Conservation (phyloP, 2,113 vertebrate genomes). For the Dissostichus mawsoni region DNA sequence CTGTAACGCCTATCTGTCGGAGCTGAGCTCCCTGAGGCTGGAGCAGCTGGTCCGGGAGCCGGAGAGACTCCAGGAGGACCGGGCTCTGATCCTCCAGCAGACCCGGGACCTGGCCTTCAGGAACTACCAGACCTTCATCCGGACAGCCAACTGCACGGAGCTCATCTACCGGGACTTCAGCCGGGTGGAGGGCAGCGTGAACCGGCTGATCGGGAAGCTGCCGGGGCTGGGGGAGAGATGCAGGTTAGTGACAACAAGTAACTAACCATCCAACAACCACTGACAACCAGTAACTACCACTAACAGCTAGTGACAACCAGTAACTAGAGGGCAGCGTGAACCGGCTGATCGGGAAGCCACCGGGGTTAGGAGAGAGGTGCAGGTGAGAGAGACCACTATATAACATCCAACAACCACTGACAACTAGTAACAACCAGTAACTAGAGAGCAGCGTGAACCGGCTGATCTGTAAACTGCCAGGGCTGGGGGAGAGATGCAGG, state of each 20-base stretch:
- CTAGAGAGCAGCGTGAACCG: too few species aligned
- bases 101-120: conserved; percentile 94
- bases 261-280: too few species aligned
- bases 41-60: conserved; percentile 92
- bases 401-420: too few species aligned
- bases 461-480: too few species aligned
- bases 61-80: conserved; percentile 91
- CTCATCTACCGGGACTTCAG: conserved; percentile 92
- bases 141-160: conserved; percentile 93
- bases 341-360: too few species aligned
- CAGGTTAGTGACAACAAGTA: conserved; percentile 75
- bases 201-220: conserved; percentile 88
- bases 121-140: conserved; percentile 97
- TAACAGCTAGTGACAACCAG: too few species aligned
- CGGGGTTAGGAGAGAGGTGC: too few species aligned
- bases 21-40: conserved; percentile 90
- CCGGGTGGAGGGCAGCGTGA: conserved; percentile 89
- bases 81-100: conserved; percentile 90
- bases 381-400: too few species aligned
- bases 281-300: too few species aligned
- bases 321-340: too few species aligned
- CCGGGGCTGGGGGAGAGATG: conserved; percentile 91
- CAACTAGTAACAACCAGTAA: too few species aligned
- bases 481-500: too few species aligned
- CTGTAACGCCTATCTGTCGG: conserved; percentile 88